phyloP scores from a whole-genome alignment of 2,797 vertebrate genomes.

The Sebastes aleutianus region DNA sequence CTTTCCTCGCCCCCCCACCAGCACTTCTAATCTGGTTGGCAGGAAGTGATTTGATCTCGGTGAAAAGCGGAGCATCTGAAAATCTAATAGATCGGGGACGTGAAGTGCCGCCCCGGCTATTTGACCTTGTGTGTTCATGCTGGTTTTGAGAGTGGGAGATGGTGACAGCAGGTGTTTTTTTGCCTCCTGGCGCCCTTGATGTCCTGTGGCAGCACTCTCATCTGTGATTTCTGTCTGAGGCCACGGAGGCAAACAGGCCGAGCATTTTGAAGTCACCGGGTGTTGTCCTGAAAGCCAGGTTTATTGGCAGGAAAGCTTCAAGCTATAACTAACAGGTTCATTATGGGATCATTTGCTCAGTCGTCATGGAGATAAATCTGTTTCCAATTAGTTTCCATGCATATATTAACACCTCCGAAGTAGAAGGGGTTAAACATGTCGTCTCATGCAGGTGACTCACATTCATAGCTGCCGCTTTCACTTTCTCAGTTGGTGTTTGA shows the following conservation, averaged over 20 bases:
- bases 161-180: conserved; percentile 52
- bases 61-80: conserved; percentile 63
- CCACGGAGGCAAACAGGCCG: conserved; percentile 8
- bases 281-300: neutral
- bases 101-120: conserved; percentile 42
- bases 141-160: conserved; percentile 50
- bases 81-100: conserved; percentile 55
- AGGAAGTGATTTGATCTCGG: conserved; percentile 73
- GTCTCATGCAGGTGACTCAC: conserved; percentile 55
- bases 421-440: conserved; percentile 5
- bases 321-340: neutral
- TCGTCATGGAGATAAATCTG: neutral
- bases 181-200: conserved; percentile 43
- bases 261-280: neutral
- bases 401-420: conserved; percentile 20
- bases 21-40: conserved; percentile 58
- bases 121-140: conserved; percentile 63
- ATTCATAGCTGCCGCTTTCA: conserved; percentile 63
- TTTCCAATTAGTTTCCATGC: conserved; percentile 5
- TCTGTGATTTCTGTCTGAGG: conserved; percentile 39
- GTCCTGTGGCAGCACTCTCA: conserved; percentile 47
- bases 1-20: conserved; percentile 33
- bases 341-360: neutral
- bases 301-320: neutral
- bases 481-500: conserved; percentile 63